Conservation (phyloP, 2,797 vertebrate genomes). For the Erpetoichthys calabaricus region DNA sequence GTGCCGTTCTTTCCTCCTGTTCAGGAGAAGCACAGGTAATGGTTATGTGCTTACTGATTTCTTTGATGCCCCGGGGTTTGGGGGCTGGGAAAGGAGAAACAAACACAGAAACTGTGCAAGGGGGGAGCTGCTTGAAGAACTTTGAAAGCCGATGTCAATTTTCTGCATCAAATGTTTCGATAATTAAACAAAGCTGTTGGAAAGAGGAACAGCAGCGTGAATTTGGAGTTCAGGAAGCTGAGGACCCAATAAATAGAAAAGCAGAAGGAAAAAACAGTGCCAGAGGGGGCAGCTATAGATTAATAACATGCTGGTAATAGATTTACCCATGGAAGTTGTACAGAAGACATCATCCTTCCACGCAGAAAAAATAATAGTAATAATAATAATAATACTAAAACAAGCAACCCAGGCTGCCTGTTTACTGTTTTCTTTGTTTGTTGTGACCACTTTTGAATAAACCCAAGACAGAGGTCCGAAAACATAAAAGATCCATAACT, state of each 20-base stretch:
- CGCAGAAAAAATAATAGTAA: too few species aligned
- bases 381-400: too few species aligned
- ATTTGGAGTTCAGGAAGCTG: constrained; percentile 58
- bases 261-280: constrained; percentile 27
- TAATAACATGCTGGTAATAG: constrained; percentile 64
- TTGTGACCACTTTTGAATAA: too few species aligned
- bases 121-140: constrained; percentile 29
- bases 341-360: constrained; percentile 32
- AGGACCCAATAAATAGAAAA: constrained; percentile 62
- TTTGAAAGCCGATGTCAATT: constrained; percentile 64
- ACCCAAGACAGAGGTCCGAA: too few species aligned
- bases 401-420: too few species aligned
- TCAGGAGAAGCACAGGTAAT: too few species aligned
- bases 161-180: constrained; percentile 81
- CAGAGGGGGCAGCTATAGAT: constrained; percentile 57
- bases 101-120: constrained; percentile 20
- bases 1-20: too few species aligned
- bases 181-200: constrained; percentile 78
- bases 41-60: too few species aligned
- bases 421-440: too few species aligned
- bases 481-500: too few species aligned
- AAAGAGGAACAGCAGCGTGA: constrained; percentile 50
- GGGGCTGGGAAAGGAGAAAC: constrained; percentile 4
- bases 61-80: not conserved
- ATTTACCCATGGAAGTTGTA: constrained; percentile 59